Base-by-base conservation (phyloP, 2,888 invertebrate species). In the Arrhopalites spinosus region DNA sequence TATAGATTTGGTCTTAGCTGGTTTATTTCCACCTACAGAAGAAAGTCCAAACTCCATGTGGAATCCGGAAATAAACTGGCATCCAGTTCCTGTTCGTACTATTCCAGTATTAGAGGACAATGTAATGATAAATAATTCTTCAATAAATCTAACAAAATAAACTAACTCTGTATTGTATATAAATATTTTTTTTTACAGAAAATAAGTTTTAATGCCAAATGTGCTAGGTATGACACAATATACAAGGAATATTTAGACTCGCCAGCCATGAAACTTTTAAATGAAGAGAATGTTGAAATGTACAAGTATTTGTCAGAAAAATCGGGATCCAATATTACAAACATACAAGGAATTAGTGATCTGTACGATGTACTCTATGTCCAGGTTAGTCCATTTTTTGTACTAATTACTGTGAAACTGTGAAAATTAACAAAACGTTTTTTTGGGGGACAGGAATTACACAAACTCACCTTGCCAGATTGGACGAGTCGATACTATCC, bases 1-100 rank as follows among this genome's bases (percentile, higher is more conserved):
- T n/a, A n/a, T n/a, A 0, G 91, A 93, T 84, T 87, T 91, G 47
- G 88, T 94, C 77, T 87, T 94, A 36, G 93, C 94, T 0, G 95
- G 93, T 0, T 85, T 94, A 69, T 94, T 89, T 85, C 91, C 91
- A 1, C 27, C 64, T 1, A 2, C 27, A 8, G 1, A 20, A 11
- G 69, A 56, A 13, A 91, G 91, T 0, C 84, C 86, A 0, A 59
- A 25, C 5, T 90, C 92, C 84, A 86, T 88, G 82, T 92, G 91
- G 91, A 89, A 90, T 83, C 85, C 87, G 0, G 87, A 47, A 1
- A 47, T 79, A 0, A 79, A 78, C 36, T 81, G 81, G 81, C 77
- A 81, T 30, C 80, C 81, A 2, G 64, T 81, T 47, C 81, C 81
- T 1, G 17, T 81, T 13, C 78, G 73, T 2, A 81, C 80, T 7